Base-by-base conservation (phyloP, 2,888 invertebrate species). In the Trachelus iudaicus region DNA sequence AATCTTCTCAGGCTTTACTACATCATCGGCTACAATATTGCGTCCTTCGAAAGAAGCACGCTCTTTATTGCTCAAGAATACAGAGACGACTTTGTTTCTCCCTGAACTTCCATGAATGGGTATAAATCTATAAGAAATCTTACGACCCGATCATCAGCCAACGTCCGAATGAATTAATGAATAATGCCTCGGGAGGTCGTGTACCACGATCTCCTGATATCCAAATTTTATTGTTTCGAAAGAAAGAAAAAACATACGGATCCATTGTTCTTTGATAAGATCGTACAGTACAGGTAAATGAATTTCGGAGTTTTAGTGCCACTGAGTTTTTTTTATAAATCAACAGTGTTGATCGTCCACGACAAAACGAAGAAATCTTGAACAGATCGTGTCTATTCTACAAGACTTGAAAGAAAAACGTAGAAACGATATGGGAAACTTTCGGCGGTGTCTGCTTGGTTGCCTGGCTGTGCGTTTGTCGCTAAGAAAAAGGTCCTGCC, bases 21-120 rank as follows among this genome's bases (percentile, higher is more conserved):
- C 40, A 84, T 83, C 78, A 83, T 83, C 82, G 80, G 76, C 82
- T 81, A 81, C 81, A 83, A 85, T 84, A 83, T 85, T 82, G 80
- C 76, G 11, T 73, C 69, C 11, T 12, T 40, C 68, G 33, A 75
- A 33, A 40, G 37, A 30, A 75, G 23, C 15, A n/a, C 34, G 74
- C 74, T 37, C 74, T n/a, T 56, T 1, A 56, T 56, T 6, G 23
- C 23, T 9, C 23, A 23, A 56, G 56, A 23, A 23, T 56, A 56
- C 56, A 56, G 56, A 56, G 56, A 56, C 9, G 23, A 56, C 56
- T 56, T 56, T 56, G 56, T 56, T 9, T 56, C 23, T 23, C 23
- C 56, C 56, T 56, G 23, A 56, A 9, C 56, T 56, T 23, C 56
- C 56, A 56, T 56, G 56, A 56, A 56, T 56, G 56, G 56, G 23